Base-by-base conservation (phyloP, 64 coral and sea anemone genomes). In the Pocillopora verrucosa region DNA sequence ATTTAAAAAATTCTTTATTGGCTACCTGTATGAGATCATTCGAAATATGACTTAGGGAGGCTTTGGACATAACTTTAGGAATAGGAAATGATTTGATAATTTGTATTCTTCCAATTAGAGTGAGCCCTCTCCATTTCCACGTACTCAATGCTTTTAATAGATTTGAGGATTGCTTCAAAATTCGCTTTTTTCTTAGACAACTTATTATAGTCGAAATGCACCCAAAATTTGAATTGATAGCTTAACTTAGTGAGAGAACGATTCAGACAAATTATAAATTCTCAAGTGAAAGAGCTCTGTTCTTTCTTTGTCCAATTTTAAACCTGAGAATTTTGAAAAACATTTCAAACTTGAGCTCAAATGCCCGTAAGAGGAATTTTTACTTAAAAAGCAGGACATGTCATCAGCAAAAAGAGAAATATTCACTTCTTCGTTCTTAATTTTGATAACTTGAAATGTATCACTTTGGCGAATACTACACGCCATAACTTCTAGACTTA, bases 21-120 rank as follows among this genome's bases (percentile, higher is more conserved):
- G 34, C 60, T 93, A 69, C 86, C 16, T 89, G 56, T 36, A 88
- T n/a, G 15, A 88, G 20, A 11, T 74, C 65, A 60, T 74, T 56
- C 15, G 73, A 61, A 58, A 56, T 4, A 10, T 83, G 62, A 36
- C 87, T 19, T 25, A 87, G 59, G 56, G 83, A 34, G 16, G 90
- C 25, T 34, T 26, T 24, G 88, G 72, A 88, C 37, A 93, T 25
- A n/a, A 83, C 75, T 82, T 88, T 16, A 45, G 91, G 91, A 56
- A 83, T 57, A 0, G 72, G 36, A 61, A 93, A 93, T 4, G 70
- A 41, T 89, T 93, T 76, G 26, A 58, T 57, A 30, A 86, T 80
- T 92, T 86, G 75, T 87, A 70, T 87, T 87, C 80, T 67, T 73
- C 41, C 41, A 45, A 45, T 45, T 3, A 45, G 6, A 45, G 41